A percentile compares a stretch with the other conserved stretches of the same genome.
Conservation (phyloP, 2,888 invertebrate species). For the Encarsia formosa region DNA sequence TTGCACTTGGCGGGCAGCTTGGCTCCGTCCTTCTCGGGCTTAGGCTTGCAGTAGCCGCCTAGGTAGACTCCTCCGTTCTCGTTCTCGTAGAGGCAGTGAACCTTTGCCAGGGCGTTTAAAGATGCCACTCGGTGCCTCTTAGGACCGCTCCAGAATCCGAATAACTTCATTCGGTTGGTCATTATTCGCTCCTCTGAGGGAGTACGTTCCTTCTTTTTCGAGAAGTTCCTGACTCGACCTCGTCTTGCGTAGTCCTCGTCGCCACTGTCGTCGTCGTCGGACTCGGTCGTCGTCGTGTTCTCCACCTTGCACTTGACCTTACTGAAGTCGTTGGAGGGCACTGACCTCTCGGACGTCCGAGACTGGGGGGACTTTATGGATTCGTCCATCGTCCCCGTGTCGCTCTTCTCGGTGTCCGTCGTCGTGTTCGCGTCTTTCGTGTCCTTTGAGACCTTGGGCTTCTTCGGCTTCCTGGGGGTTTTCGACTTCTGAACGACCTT, state of each 20-base stretch:
- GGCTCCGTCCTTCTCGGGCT: slow-evolving; percentile 50
- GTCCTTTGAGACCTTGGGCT: slow-evolving; percentile 3
- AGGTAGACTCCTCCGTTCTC: slow-evolving; percentile 71
- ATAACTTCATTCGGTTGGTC: slow-evolving; percentile 57
- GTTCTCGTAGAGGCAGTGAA: slow-evolving; percentile 86
- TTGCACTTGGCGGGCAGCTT: slow-evolving; percentile 22
- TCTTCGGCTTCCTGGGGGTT: slow-evolving; percentile 17
- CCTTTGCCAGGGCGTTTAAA: slow-evolving; percentile 83
- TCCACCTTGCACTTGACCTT: not conserved
- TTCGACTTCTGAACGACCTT: slow-evolving; percentile 32
- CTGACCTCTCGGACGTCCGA: no score
- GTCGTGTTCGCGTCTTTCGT: no score
- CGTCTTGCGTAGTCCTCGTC: slow-evolving; percentile 50
- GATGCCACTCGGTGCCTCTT: slow-evolving; percentile 85
- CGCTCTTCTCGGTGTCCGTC: slow-evolving; percentile 10
- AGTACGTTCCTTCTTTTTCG: slow-evolving; percentile 33
- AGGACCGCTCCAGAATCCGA: slow-evolving; percentile 72
- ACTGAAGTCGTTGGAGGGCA: not conserved
- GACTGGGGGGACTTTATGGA: not conserved
- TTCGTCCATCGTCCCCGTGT: slow-evolving; percentile 6
- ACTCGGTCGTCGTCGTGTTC: not conserved
- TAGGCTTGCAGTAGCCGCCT: slow-evolving; percentile 57
- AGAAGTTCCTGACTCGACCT: slow-evolving; percentile 32
- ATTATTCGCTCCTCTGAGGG: slow-evolving; percentile 43
- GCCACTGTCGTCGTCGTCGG: slow-evolving; percentile 32